Base-by-base conservation (phyloP, 2,797 vertebrate species). In the Melanogrammus aeglefinus region DNA sequence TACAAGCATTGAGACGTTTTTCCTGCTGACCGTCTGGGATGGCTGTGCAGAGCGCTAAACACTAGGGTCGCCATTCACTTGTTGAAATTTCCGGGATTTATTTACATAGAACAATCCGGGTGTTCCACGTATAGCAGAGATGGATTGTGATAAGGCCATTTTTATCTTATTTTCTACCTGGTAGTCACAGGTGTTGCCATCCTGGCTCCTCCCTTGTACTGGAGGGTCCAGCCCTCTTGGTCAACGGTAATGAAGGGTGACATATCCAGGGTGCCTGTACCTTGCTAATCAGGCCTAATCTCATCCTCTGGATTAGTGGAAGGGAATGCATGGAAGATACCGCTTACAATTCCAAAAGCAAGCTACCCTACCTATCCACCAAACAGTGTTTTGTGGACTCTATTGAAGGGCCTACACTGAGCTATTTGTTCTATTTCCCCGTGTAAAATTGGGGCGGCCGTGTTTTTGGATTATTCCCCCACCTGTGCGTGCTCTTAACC, bases 271-370 rank as follows among this genome's bases (percentile, higher is more conserved):
- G 91, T 92, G 90, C 88, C 88, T 82, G 91, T 92, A 91, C 86
- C 89, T 91, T 86, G 87, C 92, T 95, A 95, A 96, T 95, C 93
- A 90, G 88, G 83, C 63, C 74, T 97, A 97, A 97, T 96, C 92
- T 91, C 90, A 94, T 96, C 84, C 86, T 83, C 6, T 83, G 90
- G 93, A 94, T 94, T 93, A 94, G 82, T 85, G 82, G 86, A 83
- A 83, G 85, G 83, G 84, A 83, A 89, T 88, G 83, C 85, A 86
- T 79, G 84, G 85, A 85, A 86, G 77, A 87, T 86, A 71, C 81
- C 78, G 75, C 80, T 83, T 85, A 84, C 81, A 81, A 80, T 78
- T 81, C 72, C 75, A 77, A 78, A 80, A 84, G 84, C 66, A 78
- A 86, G 79, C 75, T 57, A 71, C 82, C 77, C 78, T 6, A 83